Conservation (phyloP, 2,113 vertebrate genomes). For the Rhabdomys dilectus region DNA sequence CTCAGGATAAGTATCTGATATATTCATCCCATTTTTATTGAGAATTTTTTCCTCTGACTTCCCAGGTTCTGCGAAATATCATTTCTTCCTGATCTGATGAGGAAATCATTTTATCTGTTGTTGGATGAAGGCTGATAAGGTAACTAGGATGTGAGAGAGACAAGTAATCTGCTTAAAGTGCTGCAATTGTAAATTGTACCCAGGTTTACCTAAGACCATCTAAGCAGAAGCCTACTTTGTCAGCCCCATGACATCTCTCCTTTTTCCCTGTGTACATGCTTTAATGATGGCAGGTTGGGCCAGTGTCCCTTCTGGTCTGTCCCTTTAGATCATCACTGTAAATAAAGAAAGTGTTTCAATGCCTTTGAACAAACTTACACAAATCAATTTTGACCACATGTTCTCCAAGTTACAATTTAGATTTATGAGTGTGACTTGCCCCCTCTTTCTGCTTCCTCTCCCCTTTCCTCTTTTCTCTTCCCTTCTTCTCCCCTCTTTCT, state of each 20-base stretch:
- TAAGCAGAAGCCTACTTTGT: neutral
- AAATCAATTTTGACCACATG: conserved; percentile 48
- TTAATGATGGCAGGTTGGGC: too few species aligned
- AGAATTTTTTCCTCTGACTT: conserved; percentile 19
- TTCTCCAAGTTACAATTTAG: conserved; percentile 21
- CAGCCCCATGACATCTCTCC: accelerated
- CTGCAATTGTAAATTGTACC: neutral
- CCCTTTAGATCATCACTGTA: conserved; percentile 55
- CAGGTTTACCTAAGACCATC: neutral
- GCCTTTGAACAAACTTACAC: conserved; percentile 67
- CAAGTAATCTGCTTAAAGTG: neutral
- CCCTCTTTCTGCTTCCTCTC: neutral
- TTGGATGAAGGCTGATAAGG: neutral
- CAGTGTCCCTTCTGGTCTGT: accelerated
- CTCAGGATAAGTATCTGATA: conserved; percentile 17
- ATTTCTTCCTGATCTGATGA: neutral
- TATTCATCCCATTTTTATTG: conserved; percentile 17
- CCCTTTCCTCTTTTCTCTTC: too few species aligned
- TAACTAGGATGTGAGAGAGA: neutral
- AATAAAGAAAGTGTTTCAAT: conserved; percentile 78
- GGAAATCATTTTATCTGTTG: neutral
- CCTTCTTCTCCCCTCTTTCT: too few species aligned
- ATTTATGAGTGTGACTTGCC: neutral
- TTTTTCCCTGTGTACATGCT: accelerated
- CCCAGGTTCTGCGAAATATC: neutral